Conservation (phyloP, 2,113 vertebrate species). For the Poicephalus gulielmi region DNA sequence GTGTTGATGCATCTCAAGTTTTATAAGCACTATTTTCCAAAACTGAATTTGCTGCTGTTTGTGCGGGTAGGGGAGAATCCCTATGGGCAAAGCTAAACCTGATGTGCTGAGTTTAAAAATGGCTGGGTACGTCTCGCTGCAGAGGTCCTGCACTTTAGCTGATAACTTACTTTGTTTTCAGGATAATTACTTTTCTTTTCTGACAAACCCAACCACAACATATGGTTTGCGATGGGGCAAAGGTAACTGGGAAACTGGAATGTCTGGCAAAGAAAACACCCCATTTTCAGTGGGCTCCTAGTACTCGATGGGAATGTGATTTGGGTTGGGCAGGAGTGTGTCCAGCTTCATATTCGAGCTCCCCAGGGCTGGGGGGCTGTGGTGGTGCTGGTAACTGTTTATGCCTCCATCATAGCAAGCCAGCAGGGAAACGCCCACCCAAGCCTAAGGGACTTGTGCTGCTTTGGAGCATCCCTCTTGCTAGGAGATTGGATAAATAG, state of each 20-base stretch:
- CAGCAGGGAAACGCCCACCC: neutral
- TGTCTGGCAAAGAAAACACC: neutral
- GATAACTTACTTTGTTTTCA: constrained; percentile 54
- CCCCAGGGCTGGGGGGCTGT: neutral
- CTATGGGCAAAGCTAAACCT: neutral
- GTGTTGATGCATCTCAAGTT: neutral
- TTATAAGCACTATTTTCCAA: neutral
- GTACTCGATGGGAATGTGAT: rapidly evolving
- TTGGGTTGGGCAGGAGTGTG: neutral
- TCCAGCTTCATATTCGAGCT: too few species aligned
- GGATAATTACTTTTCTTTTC: neutral
- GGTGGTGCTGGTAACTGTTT: neutral
- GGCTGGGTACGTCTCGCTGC: neutral
- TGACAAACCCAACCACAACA: neutral
- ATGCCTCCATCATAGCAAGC: neutral
- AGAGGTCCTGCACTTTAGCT: constrained; percentile 59
- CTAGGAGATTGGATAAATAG: neutral
- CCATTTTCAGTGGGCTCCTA: rapidly evolving
- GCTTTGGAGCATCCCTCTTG: neutral
- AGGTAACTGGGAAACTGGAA: neutral
- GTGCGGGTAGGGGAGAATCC: neutral
- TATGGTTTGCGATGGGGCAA: neutral
- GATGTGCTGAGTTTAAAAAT: neutral
- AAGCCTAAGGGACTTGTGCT: rapidly evolving
- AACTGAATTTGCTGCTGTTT: neutral